These are phyloP conservation scores for Trimorus sp. DNA, from an alignment of 2,888 invertebrate species.

Conservation along the genomic window DNA sequence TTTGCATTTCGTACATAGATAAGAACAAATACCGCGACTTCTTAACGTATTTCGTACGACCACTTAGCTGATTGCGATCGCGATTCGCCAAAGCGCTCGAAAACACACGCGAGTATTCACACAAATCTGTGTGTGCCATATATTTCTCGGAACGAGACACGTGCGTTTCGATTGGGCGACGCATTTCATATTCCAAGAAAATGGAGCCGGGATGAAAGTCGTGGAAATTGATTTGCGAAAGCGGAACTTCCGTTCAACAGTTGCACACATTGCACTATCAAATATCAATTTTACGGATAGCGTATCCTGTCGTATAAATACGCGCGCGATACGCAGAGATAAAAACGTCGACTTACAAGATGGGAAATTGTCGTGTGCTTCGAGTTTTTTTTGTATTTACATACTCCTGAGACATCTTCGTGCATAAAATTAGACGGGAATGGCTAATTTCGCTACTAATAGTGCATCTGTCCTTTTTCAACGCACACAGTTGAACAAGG, in stretches of 20 bases:
- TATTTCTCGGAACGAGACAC: conserved; percentile 43
- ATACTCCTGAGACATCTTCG: too few relatives aligned
- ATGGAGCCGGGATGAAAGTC: conserved; percentile 60
- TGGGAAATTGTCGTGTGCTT: conserved; percentile 9
- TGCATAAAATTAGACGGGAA: too few relatives aligned
- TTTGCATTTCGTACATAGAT: conserved; percentile 31
- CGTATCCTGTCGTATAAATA: conserved; percentile 54
- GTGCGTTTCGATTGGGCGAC: conserved; percentile 58
- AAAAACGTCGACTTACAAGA: conserved; percentile 10
- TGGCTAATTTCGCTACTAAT: too few relatives aligned
- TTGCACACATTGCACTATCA: conserved; percentile 59
- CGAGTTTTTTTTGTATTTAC: too few relatives aligned
- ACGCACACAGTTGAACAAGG: too few relatives aligned
- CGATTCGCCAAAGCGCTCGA: conserved; percentile 53
- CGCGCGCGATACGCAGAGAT: conserved; percentile 24
- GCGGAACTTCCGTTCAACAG: conserved; percentile 57
- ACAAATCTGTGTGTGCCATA: conserved; percentile 38
- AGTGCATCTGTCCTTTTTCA: too few relatives aligned
- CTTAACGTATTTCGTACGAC: conserved; percentile 65
- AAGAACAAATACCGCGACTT: conserved; percentile 49
- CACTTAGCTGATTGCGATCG: conserved; percentile 64
- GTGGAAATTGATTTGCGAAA: conserved; percentile 64
- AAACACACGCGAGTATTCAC: conserved; percentile 18
- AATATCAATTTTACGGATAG: conserved; percentile 64
- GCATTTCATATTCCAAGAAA: conserved; percentile 59